Conservation (phyloP, 1,140 invertebrate species). For the Lepidotrigona ventralis region DNA sequence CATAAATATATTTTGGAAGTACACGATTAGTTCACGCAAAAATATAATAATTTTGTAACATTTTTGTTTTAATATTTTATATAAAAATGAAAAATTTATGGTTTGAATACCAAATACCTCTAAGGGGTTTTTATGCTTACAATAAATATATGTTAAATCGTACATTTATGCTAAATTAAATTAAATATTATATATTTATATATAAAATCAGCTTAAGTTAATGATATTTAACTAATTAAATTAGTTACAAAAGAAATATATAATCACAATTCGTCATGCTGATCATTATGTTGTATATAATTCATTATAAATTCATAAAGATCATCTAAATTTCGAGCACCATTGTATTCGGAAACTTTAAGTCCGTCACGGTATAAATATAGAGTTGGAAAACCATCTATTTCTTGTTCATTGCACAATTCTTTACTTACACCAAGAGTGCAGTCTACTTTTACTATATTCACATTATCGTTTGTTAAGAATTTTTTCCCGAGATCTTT, state of each 20-base stretch:
- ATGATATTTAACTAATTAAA: constrained; percentile 20
- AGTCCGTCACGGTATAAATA: constrained; percentile 85
- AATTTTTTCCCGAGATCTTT: constrained; percentile 86
- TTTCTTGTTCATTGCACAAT: constrained; percentile 85
- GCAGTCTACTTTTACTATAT: constrained; percentile 88
- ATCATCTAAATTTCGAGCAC: constrained; percentile 85
- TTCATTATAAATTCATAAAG: constrained; percentile 84
- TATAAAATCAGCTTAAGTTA: constrained; percentile 15
- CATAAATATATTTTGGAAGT: constrained; percentile 35
- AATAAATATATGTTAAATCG: neutral
- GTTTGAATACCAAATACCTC: neutral
- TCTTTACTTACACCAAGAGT: constrained; percentile 82
- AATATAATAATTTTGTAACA: constrained; percentile 34
- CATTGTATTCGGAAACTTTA: constrained; percentile 86
- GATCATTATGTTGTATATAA: constrained; percentile 68
- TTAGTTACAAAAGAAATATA: constrained; percentile 1
- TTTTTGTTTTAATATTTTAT: constrained; percentile 36
- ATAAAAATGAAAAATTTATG: constrained; percentile 44
- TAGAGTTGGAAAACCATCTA: constrained; percentile 86
- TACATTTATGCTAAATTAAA: constrained; percentile 29
- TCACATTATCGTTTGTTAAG: constrained; percentile 78
- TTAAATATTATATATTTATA: constrained; percentile 23
- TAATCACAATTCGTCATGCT: constrained; percentile 82
- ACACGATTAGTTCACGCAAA: constrained; percentile 26
- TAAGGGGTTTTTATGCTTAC: neutral